phyloP scores from a whole-genome alignment of 2,888 invertebrate genomes.

The Nephrotoma guestfalica region DNA sequence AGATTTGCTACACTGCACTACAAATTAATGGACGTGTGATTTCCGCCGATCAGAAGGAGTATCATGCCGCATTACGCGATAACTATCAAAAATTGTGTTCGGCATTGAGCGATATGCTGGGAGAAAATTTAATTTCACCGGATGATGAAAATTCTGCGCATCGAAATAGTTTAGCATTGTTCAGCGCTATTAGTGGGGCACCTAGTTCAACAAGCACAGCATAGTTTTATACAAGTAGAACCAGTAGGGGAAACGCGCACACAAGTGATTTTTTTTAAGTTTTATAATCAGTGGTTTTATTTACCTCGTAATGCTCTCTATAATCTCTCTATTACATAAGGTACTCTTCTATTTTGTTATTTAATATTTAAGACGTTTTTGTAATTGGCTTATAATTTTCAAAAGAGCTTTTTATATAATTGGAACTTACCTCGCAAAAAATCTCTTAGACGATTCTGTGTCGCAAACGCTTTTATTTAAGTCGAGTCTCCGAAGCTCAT shows the following conservation, averaged over 20 bases:
- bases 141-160: slow-evolving; percentile 39
- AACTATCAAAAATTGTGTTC: slow-evolving; percentile 78
- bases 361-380: not conserved
- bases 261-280: not conserved
- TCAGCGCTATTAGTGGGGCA: slow-evolving; percentile 66
- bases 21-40: slow-evolving; percentile 82
- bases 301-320: not conserved
- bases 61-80: slow-evolving; percentile 74
- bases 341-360: not conserved
- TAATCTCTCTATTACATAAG: not conserved
- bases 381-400: not conserved
- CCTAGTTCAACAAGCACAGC: slow-evolving; percentile 70
- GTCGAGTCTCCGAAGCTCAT: not conserved
- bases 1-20: slow-evolving; percentile 78
- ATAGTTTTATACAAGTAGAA: slow-evolving; percentile 27
- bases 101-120: slow-evolving; percentile 56
- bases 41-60: slow-evolving; percentile 76
- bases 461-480: not conserved
- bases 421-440: slow-evolving; percentile 7
- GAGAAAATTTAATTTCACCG: slow-evolving; percentile 47
- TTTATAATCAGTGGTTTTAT: not conserved
- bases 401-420: not conserved
- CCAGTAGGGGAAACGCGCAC: not conserved
- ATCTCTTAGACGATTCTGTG: not conserved
- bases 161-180: slow-evolving; percentile 62